Base-by-base conservation (phyloP, 2,113 vertebrate genomes). In the Butastur rufipennis region DNA sequence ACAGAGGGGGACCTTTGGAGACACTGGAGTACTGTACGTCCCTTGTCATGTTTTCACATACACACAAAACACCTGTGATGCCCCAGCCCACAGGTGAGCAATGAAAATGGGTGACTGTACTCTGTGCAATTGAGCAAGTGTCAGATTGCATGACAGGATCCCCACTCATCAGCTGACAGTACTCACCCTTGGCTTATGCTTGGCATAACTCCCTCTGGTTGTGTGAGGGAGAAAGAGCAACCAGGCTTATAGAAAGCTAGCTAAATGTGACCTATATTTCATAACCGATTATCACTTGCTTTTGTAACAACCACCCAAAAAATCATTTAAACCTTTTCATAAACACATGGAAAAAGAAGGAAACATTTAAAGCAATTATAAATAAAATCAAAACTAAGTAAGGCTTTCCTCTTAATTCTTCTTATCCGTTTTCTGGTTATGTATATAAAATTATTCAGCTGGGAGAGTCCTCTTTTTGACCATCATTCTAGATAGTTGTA, bases 1-100 rank as follows among this genome's bases (percentile, higher is more conserved):
- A 34, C 45, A 58, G 36, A 70, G 19, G 25, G 55, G 56, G 20
- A 62, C n/a, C 52, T 72, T 45, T 63, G 79, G 61, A 59, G 42
- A n/a, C 16, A 23, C 43, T 67, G 38, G 21, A 87, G 25, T 34
- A 62, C 13, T 50, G 1, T 16, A 6, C 3, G 2, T 38, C 52
- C n/a, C n/a, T 74, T 75, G 27, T 66, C 43, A 45, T 3, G 2
- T 68, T 73, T 94, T 84, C 34, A 70, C 34, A 68, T 23, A 15
- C 70, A 31, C 3, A 0, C 38, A 20, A 47, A 86, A 38, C 0
- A 2, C 62, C 47, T 56, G 58, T 59, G 66, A n/a, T 67, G 48
- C 40, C 47, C 6, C 32, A 42, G 52, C n/a, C 29, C 53, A 25
- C 1, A 2, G 43, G 27, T 0, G 0, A 84, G 50, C 40, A 88